Conservation (phyloP, 2,888 invertebrate species). For the Palloptera scutellata region DNA sequence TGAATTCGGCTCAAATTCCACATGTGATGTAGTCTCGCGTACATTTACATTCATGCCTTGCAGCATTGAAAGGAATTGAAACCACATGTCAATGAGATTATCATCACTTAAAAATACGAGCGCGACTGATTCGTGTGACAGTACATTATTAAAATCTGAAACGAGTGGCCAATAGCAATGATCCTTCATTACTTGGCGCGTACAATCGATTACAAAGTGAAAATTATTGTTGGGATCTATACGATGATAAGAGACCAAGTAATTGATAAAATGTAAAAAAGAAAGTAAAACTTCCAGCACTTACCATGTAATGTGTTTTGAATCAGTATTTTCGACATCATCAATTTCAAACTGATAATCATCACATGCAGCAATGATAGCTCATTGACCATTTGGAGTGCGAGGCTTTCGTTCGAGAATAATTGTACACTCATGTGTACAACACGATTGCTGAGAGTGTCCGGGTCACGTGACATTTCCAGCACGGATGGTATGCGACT, state of each 20-base stretch:
- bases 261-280: not conserved
- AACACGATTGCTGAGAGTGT: conserved; percentile 92
- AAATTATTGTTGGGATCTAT: conserved; percentile 79
- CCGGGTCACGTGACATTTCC: conserved; percentile 84
- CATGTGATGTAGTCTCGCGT: conserved; percentile 87
- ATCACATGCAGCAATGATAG: conserved; percentile 90
- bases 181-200: conserved; percentile 91
- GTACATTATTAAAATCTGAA: conserved; percentile 94
- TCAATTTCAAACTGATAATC: conserved; percentile 87
- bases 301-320: conserved; percentile 85
- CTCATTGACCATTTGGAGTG: conserved; percentile 89
- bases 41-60: conserved; percentile 99
- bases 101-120: conserved; percentile 88
- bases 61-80: conserved; percentile 90
- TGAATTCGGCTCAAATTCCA: conserved; percentile 96
- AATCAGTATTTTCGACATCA: conserved; percentile 92
- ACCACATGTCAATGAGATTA: conserved; percentile 94
- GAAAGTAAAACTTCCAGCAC: conserved; percentile 38
- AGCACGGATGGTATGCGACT: conserved; percentile 92
- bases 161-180: conserved; percentile 99
- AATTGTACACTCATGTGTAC: conserved; percentile 97
- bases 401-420: conserved; percentile 92
- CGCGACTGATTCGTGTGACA: conserved; percentile 92
- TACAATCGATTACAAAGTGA: conserved; percentile 93
- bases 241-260: conserved; percentile 39